phyloP scores from a whole-genome alignment of 2,797 vertebrate genomes.

The Chloroceryle inda region DNA sequence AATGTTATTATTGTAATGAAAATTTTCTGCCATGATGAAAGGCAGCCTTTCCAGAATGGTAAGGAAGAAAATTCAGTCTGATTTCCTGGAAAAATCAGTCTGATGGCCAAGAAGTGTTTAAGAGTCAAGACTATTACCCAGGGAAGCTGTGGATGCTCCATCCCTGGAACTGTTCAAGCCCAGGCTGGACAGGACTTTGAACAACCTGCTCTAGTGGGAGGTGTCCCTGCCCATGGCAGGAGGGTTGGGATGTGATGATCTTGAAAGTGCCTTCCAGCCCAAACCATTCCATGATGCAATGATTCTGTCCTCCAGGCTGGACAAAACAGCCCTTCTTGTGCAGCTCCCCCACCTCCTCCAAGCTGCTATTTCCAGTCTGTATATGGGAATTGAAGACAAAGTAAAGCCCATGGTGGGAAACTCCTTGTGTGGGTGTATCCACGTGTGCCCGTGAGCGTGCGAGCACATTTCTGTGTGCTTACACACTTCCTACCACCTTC shows the following conservation, averaged over 20 bases:
- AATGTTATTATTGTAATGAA: fast-evolving
- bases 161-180: not conserved
- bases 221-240: not conserved
- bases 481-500: fast-evolving
- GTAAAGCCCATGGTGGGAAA: not conserved
- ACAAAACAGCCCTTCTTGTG: not conserved
- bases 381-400: fast-evolving
- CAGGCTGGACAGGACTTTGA: not conserved
- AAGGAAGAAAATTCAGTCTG: not conserved
- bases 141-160: not conserved
- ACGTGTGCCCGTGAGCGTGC: fast-evolving
- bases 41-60: not conserved
- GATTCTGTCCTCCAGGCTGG: not conserved
- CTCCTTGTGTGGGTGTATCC: fast-evolving
- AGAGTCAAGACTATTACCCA: not conserved
- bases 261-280: not conserved
- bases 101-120: not conserved
- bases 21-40: not conserved
- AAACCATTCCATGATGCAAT: not conserved
- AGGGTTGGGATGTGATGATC: not conserved
- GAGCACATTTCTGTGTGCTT: fast-evolving
- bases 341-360: not conserved
- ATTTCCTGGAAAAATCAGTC: not conserved
- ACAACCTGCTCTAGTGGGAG: not conserved
- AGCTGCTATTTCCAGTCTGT: not conserved